A percentile compares a stretch with the other conserved stretches of the same genome.
These are phyloP conservation scores for Gavialis gangeticus DNA, from an alignment of 2,113 vertebrate genomes.

Conservation along the genomic window DNA sequence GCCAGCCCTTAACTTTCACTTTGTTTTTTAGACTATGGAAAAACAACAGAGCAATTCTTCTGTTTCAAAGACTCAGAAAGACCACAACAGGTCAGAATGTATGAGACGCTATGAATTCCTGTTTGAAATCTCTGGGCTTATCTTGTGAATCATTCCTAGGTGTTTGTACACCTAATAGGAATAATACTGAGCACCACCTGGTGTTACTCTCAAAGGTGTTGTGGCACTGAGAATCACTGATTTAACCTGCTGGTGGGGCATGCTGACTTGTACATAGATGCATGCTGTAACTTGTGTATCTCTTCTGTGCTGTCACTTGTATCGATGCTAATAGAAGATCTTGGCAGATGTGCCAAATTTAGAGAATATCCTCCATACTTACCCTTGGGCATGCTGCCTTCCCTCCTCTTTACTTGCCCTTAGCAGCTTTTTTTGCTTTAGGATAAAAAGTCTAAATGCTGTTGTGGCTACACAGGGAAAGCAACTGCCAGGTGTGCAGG, in stretches of 20 bases:
- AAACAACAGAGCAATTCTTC: too few relatives aligned
- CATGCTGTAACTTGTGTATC: not conserved
- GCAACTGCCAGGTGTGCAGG: rapidly evolving
- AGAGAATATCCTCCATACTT: not conserved
- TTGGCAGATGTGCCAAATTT: not conserved
- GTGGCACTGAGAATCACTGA: too few relatives aligned
- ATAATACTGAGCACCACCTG: too few relatives aligned
- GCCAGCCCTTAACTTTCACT: too few relatives aligned
- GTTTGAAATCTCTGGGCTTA: too few relatives aligned
- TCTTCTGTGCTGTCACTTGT: not conserved
- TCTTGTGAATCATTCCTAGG: too few relatives aligned
- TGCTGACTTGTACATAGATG: rapidly evolving
- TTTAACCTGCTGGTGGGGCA: not conserved
- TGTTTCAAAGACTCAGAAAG: too few relatives aligned
- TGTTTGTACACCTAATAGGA: too few relatives aligned
- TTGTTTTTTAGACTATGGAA: too few relatives aligned
- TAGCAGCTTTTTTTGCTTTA: not conserved
- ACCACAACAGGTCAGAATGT: too few relatives aligned
- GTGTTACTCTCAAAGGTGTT: too few relatives aligned
- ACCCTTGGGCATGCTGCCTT: not conserved
- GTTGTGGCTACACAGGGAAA: not conserved
- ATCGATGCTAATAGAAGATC: not conserved
- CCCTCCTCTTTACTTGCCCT: not conserved
- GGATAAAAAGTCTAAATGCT: not conserved
- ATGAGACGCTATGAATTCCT: too few relatives aligned